A percentile compares a stretch with the other conserved stretches of the same genome.
These are phyloP conservation scores for Strix occidentalis DNA, from an alignment of 2,797 vertebrate species.

Conservation along the genomic window DNA sequence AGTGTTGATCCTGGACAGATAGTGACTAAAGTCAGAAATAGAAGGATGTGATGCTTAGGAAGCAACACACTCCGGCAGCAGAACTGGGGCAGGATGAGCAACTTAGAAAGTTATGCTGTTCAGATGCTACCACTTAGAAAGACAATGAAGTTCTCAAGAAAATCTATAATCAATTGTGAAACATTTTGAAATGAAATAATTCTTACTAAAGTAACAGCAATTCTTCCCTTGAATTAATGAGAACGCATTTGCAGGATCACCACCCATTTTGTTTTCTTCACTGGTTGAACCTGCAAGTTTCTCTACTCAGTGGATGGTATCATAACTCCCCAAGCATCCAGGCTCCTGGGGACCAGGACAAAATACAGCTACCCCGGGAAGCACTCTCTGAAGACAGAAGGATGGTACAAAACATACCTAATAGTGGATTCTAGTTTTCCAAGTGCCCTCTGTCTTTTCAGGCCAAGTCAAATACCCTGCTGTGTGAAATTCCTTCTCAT, in stretches of 20 bases:
- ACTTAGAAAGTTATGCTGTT: neutral
- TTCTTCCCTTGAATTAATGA: neutral
- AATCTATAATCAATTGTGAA: neutral
- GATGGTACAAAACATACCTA: neutral
- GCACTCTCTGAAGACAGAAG: neutral
- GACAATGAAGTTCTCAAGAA: neutral
- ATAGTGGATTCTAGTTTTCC: neutral
- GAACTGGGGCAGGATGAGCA: neutral
- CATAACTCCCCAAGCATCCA: neutral
- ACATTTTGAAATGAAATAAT: neutral
- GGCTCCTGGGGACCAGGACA: neutral
- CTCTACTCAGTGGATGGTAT: neutral
- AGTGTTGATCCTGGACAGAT: neutral
- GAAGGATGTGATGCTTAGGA: neutral
- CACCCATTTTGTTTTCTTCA: neutral
- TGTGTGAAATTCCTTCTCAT: neutral
- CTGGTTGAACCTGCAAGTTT: neutral
- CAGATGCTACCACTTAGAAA: neutral
- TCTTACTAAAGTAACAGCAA: neutral
- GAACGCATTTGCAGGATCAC: neutral
- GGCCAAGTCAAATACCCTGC: neutral
- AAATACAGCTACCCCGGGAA: neutral
- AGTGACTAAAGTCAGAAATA: neutral
- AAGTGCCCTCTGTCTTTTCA: neutral
- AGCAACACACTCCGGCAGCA: neutral